A percentile compares a stretch with the other conserved stretches of the same genome.
Evolutionary conservation across 1,140 invertebrate species (phyloP).

Genomic region (Eueides isabella): DNA sequence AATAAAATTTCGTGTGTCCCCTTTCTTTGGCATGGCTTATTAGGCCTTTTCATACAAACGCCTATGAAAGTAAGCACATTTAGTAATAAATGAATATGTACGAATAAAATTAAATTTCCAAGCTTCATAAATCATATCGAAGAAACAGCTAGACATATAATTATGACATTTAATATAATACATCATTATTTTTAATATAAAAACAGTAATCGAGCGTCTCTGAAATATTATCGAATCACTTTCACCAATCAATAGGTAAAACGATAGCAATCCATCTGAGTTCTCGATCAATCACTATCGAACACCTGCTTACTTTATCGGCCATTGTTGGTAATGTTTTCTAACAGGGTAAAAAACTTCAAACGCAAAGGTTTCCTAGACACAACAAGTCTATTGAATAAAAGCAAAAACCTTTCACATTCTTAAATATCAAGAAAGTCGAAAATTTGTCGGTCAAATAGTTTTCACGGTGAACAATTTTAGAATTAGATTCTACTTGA

Average conservation of each 20-base stretch:
- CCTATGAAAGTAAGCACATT: no score
- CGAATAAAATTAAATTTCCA: background rate
- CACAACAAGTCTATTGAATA: conserved; percentile 27
- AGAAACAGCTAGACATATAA: background rate
- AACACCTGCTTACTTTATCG: background rate
- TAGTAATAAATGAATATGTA: no score
- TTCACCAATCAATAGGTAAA: background rate
- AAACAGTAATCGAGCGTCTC: background rate
- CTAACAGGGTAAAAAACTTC: conserved; percentile 21
- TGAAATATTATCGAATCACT: conserved; percentile 3
- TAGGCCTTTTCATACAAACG: no score
- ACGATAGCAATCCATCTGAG: background rate
- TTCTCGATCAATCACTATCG: background rate
- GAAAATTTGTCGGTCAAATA: conserved; percentile 30
- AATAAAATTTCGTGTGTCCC: no score
- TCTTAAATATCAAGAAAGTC: conserved; percentile 30
- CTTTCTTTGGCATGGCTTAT: no score
- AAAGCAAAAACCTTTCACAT: conserved; percentile 33
- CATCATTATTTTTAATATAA: background rate
- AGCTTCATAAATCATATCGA: background rate
- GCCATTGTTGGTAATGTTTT: conserved; percentile 17
- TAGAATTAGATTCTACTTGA: background rate
- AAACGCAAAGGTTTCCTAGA: conserved; percentile 29
- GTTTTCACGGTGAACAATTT: conserved; percentile 25
- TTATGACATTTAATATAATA: conserved; percentile 1